These are phyloP conservation scores for Euleptes europaea DNA, from an alignment of 2,113 vertebrate genomes.

Conservation along the genomic window DNA sequence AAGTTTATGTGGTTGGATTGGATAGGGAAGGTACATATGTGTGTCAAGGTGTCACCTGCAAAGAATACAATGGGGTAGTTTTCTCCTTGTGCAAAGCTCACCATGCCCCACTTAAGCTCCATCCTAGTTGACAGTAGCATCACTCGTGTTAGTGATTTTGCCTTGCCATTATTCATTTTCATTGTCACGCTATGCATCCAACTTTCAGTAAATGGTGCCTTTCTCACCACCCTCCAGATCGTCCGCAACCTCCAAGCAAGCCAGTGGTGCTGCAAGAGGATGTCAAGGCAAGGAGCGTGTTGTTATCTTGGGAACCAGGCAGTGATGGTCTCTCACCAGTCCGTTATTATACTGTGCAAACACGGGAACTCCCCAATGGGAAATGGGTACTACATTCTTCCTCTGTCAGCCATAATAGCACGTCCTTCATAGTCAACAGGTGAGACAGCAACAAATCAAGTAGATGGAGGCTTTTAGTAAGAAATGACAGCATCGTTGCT, in stretches of 20 bases:
- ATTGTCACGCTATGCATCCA: neutral
- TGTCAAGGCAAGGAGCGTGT: slow-evolving; percentile 80
- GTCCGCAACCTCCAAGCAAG: slow-evolving; percentile 89
- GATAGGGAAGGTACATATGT: too few species aligned
- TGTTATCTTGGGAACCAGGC: slow-evolving; percentile 95
- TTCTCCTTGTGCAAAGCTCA: neutral
- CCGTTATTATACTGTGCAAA: slow-evolving; percentile 95
- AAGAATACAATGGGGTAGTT: neutral
- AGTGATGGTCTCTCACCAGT: slow-evolving; percentile 94
- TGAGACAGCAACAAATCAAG: slow-evolving; percentile 45
- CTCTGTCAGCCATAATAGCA: slow-evolving; percentile 84
- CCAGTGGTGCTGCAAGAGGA: slow-evolving; percentile 81
- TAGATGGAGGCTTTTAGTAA: neutral
- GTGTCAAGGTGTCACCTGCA: neutral
- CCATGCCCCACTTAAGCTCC: neutral
- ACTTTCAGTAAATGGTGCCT: neutral
- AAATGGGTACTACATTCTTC: slow-evolving; percentile 87
- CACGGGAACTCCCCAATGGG: slow-evolving; percentile 85
- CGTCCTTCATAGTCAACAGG: slow-evolving; percentile 88
- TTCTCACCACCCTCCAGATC: slow-evolving; percentile 72
- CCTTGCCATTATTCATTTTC: neutral
- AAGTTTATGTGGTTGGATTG: neutral
- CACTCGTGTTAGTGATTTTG: neutral
- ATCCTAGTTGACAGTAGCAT: neutral
- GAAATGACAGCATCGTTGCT: accelerated